phyloP scores from a whole-genome alignment of 2,888 invertebrate species.

The Busseola fusca region DNA sequence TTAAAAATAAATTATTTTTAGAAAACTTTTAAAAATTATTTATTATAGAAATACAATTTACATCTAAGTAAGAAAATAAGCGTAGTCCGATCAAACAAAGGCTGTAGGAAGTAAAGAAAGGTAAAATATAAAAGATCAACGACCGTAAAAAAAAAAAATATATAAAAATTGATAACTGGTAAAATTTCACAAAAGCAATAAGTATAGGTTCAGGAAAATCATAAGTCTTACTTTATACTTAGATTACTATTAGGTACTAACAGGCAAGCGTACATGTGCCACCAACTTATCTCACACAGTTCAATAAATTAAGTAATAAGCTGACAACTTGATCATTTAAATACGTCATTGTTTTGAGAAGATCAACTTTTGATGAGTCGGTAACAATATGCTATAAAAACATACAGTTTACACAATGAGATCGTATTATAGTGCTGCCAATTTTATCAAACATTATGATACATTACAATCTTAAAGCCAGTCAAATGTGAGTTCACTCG shows the following conservation, averaged over 20 bases:
- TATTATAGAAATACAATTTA: slow-evolving; percentile 79
- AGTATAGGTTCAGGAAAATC: slow-evolving; percentile 34
- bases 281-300: slow-evolving; percentile 39
- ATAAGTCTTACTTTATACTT: slow-evolving; percentile 56
- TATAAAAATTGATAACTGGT: slow-evolving; percentile 65
- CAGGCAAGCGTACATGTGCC: slow-evolving; percentile 56
- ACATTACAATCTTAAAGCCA: slow-evolving; percentile 41
- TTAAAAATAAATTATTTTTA: slow-evolving; percentile 58
- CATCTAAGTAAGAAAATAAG: slow-evolving; percentile 83
- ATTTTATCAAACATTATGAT: slow-evolving; percentile 20
- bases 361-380: slow-evolving; percentile 30
- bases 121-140: slow-evolving; percentile 69
- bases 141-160: slow-evolving; percentile 66
- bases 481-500: slow-evolving; percentile 31
- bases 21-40: slow-evolving; percentile 69
- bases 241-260: slow-evolving; percentile 63
- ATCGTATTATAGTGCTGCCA: slow-evolving; percentile 44
- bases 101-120: slow-evolving; percentile 87
- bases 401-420: slow-evolving; percentile 46
- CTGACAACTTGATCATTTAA: slow-evolving; percentile 10
- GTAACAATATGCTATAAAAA: slow-evolving; percentile 28
- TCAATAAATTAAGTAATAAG: slow-evolving; percentile 12
- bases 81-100: slow-evolving; percentile 85
- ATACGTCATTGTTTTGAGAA: slow-evolving; percentile 5
- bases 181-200: slow-evolving; percentile 51